phyloP scores from a whole-genome alignment of 2,888 invertebrate genomes.

The Pyralis farinalis region DNA sequence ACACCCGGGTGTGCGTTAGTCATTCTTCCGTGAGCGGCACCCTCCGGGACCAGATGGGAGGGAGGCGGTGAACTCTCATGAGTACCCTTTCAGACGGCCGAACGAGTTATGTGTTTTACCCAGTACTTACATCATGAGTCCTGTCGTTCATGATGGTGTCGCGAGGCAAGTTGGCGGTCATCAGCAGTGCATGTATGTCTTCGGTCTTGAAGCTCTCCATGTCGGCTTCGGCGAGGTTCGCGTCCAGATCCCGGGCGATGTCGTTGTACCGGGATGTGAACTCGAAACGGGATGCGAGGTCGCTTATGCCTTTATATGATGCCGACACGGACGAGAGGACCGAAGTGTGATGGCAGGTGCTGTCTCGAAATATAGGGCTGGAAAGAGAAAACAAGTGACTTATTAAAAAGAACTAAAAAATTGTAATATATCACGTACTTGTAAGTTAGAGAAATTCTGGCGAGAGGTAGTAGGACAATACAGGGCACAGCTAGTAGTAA shows the following conservation, averaged over 20 bases:
- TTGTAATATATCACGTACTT: no score
- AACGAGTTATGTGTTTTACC: no score
- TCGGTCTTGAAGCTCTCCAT: constrained; percentile 96
- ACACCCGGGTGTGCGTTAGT: no score
- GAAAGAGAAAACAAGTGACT: constrained; percentile 26
- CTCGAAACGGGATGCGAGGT: constrained; percentile 75
- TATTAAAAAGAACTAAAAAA: background rate
- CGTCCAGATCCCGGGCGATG: constrained; percentile 93
- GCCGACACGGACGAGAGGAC: constrained; percentile 90
- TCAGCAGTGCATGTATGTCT: constrained; percentile 92
- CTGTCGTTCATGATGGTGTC: constrained; percentile 78
- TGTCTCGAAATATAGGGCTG: constrained; percentile 88
- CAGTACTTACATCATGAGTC: constrained; percentile 70
- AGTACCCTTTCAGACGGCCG: no score
- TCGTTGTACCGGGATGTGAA: constrained; percentile 89
- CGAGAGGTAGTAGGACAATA: no score
- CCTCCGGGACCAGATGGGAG: no score
- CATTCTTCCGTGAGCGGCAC: no score
- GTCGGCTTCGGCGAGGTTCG: constrained; percentile 96
- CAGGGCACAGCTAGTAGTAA: no score
- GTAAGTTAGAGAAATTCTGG: no score
- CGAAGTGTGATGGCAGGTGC: constrained; percentile 89
- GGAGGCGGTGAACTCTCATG: no score
- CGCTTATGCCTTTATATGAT: constrained; percentile 87
- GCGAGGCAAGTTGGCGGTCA: constrained; percentile 86